Evolutionary conservation across 2,888 invertebrate species (phyloP), one percentile per base, ranked within the genome.

Genomic region (Griposia aprilina): DNA sequence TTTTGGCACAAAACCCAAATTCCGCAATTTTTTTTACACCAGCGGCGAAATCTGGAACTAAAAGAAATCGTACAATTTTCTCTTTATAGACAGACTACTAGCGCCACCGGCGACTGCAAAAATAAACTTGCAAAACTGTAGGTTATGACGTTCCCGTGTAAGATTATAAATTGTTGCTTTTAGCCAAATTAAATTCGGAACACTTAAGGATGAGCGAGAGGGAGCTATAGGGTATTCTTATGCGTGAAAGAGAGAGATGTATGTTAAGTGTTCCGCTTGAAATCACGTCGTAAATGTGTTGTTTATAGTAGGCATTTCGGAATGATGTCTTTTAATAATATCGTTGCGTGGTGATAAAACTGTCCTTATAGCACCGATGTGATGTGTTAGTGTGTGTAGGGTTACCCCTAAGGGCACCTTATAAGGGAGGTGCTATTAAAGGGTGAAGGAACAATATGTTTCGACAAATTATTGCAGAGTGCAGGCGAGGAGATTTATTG

Each of bases 301-400:
- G 93, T 94, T 94, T 93, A 94, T 94, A 87, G 91, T 92, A 91
- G 90, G 90, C 92, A 87, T 89, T 94, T 93, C 86, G 90, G 88
- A 93, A 92, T 94, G 91, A 94, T 94, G 93, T 92, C 91, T 93
- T 93, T 88, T 89, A 89, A 89, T 89, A 89, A 89, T 84, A 82
- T 88, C 87, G 80, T 82, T 81, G 78, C 69, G 72, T 62, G 85
- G 78, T 76, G 74, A 88, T 89, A 86, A 88, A 89, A 89, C 82
- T 82, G 86, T 83, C 74, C 80, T 82, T 83, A 83, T 10, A 69
- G 81, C 68, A 75, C 73, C 71, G 68, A 57, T 76, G 80, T 62
- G 73, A 75, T 75, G 62, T 69, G 78, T 74, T 75, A 63, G 83
- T 78, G 68, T 81, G 60, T 48, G 73, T 71, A 36, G 65, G 75